Evolutionary conservation across 1,140 invertebrate genomes (phyloP).

Genomic region (Thrips palmi): DNA sequence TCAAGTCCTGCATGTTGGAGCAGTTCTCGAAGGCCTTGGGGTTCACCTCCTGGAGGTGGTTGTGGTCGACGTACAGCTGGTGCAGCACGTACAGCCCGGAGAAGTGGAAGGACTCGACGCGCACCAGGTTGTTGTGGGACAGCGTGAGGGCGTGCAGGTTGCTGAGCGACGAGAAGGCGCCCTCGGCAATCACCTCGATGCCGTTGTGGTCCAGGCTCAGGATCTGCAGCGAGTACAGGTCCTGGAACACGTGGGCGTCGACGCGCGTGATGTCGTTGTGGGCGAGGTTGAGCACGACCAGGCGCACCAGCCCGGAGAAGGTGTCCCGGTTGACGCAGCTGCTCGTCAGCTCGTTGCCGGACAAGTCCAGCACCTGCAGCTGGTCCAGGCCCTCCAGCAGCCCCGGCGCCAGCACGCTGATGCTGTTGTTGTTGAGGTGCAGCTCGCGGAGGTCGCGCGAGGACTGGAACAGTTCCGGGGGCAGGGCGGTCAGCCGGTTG

Average conservation of each 20-base stretch:
- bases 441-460: conserved; percentile 46
- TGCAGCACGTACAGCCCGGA: conserved; percentile 50
- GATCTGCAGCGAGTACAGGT: conserved; percentile 54
- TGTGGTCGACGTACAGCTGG: conserved; percentile 55
- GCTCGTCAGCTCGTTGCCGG: conserved; percentile 49
- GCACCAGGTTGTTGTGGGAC: conserved; percentile 47
- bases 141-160: conserved; percentile 58
- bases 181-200: conserved; percentile 47
- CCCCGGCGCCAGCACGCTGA: conserved; percentile 54
- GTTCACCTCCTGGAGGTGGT: conserved; percentile 46
- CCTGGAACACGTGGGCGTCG: conserved; percentile 50
- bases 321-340: conserved; percentile 61
- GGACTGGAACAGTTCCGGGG: conserved; percentile 50
- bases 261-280: conserved; percentile 50
- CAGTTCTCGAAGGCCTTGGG: conserved; percentile 59
- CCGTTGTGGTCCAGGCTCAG: conserved; percentile 58
- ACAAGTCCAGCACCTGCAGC: conserved; percentile 57
- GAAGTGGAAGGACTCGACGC: conserved; percentile 48
- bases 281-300: conserved; percentile 57
- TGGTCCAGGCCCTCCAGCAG: conserved; percentile 54
- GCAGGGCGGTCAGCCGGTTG: conserved; percentile 52
- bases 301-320: conserved; percentile 46
- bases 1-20: conserved; percentile 63
- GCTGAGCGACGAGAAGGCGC: conserved; percentile 50
- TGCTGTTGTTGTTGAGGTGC: conserved; percentile 60